Evolutionary conservation across 2,888 invertebrate genomes (phyloP), one percentile per base, ranked within the genome.

Genomic region (Phalera bucephala): DNA sequence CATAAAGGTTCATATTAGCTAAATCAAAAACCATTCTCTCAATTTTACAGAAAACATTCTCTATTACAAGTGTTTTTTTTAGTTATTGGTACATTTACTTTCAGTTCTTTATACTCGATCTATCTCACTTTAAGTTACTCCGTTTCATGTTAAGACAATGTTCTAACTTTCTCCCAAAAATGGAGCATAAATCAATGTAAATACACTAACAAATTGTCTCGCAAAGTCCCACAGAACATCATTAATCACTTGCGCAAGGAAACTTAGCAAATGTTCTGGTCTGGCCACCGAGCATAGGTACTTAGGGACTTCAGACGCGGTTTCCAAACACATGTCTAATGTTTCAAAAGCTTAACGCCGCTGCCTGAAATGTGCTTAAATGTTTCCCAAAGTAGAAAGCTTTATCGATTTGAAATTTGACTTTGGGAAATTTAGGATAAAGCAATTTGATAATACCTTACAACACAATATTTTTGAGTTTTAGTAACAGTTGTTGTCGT

Each of bases 211-310:
- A n/a, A n/a, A 13, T 12, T 13, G 26, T 13, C 26, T 13, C 26
- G n/a, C 13, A 13, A 13, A 26, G 26, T 26, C 26, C 7, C 7
- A 13, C 13, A 8, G 3, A 26, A 26, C 13, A 13, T 13, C 13
- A 26, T 26, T 26, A 13, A 26, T 26, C 26, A 26, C 13, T 13
- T 26, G 26, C 26, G 1, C 13, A 26, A 26, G n/a, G n/a, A n/a
- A n/a, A n/a, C n/a, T n/a, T n/a, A n/a, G n/a, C n/a, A n/a, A 28
- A 28, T 15, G 15, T 14, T 10, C 15, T 15, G 28, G 14, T 28
- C 28, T 15, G 15, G 6, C 28, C 15, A 12, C 12, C 6, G 5
- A 12, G 2, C 14, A 17, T 14, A 14, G 15, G 15, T 15, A 15
- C 28, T 28, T 28, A 28, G 10, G 28, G 15, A 28, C 15, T 28